Evolutionary conservation across 2,888 invertebrate genomes (phyloP).

Genomic region (Eristalis arbustorum): DNA sequence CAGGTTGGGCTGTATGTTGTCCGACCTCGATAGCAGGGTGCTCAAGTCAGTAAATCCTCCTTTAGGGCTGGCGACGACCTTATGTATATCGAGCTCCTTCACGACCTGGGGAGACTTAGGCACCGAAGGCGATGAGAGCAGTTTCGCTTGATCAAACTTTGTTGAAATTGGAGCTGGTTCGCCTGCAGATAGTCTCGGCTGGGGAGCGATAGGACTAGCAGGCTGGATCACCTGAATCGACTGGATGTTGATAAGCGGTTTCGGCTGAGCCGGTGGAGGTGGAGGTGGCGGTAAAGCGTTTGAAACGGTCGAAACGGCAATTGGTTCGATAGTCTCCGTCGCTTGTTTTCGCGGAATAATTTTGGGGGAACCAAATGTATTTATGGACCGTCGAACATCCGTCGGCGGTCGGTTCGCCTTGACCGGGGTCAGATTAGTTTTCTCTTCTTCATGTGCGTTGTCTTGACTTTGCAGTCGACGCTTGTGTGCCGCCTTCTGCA

Average conservation of each 20-base stretch:
- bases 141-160: neutral
- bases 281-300: neutral
- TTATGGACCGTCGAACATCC: constrained; percentile 19
- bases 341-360: constrained; percentile 68
- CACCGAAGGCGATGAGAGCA: constrained; percentile 16
- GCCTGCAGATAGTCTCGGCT: constrained; percentile 36
- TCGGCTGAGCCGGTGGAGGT: neutral
- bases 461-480: constrained; percentile 69
- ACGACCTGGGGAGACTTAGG: constrained; percentile 72
- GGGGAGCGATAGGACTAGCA: constrained; percentile 12
- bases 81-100: constrained; percentile 77
- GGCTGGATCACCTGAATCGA: constrained; percentile 49
- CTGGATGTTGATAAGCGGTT: constrained; percentile 47
- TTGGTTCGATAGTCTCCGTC: constrained; percentile 58
- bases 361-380: constrained; percentile 18
- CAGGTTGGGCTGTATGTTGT: constrained; percentile 74
- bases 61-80: constrained; percentile 74
- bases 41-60: constrained; percentile 73
- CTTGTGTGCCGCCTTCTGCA: constrained; percentile 32
- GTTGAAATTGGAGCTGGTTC: constrained; percentile 24
- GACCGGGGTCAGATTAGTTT: constrained; percentile 7
- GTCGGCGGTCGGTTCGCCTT: constrained; percentile 55
- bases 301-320: neutral
- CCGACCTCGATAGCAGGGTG: constrained; percentile 71
- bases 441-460: constrained; percentile 43